Evolutionary conservation across 2,113 vertebrate genomes (phyloP).

Genomic region (Micronycteris hirsuta): DNA sequence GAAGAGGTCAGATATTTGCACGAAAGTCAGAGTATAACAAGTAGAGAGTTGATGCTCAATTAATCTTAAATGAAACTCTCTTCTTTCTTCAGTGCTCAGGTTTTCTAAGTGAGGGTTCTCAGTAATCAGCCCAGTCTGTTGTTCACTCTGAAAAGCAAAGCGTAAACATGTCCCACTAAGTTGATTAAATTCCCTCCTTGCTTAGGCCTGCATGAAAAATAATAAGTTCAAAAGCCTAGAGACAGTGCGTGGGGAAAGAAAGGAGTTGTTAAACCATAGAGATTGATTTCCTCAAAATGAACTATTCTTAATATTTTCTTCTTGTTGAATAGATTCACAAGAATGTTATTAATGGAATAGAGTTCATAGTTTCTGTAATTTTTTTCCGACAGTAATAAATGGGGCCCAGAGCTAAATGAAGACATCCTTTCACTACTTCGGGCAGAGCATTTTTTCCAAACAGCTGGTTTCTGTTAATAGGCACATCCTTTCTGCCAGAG

Average conservation of each 20-base stretch:
- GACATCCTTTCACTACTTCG: constrained; percentile 67
- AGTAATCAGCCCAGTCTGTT: neutral
- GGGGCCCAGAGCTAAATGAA: constrained; percentile 71
- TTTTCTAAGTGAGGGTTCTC: neutral
- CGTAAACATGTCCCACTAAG: neutral
- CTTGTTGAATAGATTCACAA: neutral
- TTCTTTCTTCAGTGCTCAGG: neutral
- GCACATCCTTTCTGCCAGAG: constrained; percentile 51
- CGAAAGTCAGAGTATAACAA: neutral
- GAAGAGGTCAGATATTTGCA: neutral
- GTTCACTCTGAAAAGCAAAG: neutral
- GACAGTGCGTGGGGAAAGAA: neutral
- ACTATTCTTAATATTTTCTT: constrained; percentile 43
- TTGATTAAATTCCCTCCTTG: neutral
- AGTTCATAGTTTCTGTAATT: constrained; percentile 27
- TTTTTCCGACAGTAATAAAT: constrained; percentile 58
- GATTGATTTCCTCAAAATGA: constrained; percentile 21
- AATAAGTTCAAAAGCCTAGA: neutral
- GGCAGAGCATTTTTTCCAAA: constrained; percentile 63
- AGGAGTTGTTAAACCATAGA: neutral
- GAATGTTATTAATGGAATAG: constrained; percentile 57
- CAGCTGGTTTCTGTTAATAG: constrained; percentile 72
- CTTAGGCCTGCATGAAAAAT: neutral
- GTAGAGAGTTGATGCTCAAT: neutral
- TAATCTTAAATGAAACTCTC: neutral